Base-by-base conservation (phyloP, 2,113 vertebrate genomes). In the Nibea coibor region DNA sequence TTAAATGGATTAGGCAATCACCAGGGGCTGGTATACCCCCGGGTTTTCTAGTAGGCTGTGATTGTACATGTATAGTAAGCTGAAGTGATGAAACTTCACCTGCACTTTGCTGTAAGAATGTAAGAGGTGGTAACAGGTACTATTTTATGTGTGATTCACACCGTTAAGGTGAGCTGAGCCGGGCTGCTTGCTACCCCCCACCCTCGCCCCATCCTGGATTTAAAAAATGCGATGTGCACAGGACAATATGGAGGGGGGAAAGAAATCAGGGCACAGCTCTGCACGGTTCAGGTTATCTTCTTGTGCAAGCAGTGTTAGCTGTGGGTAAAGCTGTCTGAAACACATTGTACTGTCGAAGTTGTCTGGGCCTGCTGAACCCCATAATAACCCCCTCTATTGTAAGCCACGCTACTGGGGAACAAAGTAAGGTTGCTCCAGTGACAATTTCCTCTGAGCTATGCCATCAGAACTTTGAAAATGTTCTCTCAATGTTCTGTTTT, bases 21-120 rank as follows among this genome's bases (percentile, higher is more conserved):
- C 83, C 84, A 53, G 87, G 90, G 87, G 77, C 69, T 22, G 45
- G 11, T 48, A 22, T 56, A 53, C 82, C 73, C 78, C 70, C 90
- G 91, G 90, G 76, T 91, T 51, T 82, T 93, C 82, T 86, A 75
- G 81, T 84, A 88, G 92, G 89, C 88, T 93, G 91, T 92, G 91
- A 93, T 93, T 92, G 85, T 91, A 88, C 68, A 89, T 88, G 77
- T 93, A 88, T 93, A 94, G 92, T 91, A 94, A 95, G 90, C 93
- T 93, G 85, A 89, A 88, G 86, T 73, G 87, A 63, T 78, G 84
- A 88, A 81, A 86, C 91, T 93, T 94, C 82, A 90, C 84, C 91
- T 93, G 94, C 94, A 95, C 94, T 95, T 95, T 95, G 92, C 88
- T 89, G 90, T 93, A 92, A 92, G 93, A 90, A 93, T 93, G 90